A percentile compares a stretch with the other conserved stretches of the same genome.
phyloP scores from a whole-genome alignment of 2,888 invertebrate species.

The Leucophora obtusa region DNA sequence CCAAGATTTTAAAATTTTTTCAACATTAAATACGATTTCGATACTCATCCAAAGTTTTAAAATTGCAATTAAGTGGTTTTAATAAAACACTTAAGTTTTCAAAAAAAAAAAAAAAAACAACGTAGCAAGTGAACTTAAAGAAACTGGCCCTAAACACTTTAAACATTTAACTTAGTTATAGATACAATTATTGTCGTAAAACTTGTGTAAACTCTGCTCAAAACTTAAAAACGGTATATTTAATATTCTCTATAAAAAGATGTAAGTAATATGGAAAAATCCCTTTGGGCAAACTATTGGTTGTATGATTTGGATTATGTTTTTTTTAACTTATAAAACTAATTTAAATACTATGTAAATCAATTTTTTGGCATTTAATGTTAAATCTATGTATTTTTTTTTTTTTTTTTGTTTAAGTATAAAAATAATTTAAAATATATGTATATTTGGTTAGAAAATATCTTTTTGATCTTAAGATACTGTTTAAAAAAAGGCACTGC shows the following conservation, averaged over 20 bases:
- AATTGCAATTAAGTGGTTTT: no score
- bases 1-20: no score
- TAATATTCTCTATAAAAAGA: conserved; percentile 23
- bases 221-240: conserved; percentile 22
- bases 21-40: no score
- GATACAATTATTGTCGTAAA: conserved; percentile 50
- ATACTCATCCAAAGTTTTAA: no score
- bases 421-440: conserved; percentile 33
- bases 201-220: background rate
- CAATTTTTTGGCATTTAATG: conserved; percentile 48
- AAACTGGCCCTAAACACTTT: no score
- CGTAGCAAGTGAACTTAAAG: no score
- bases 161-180: conserved; percentile 51
- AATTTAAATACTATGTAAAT: conserved; percentile 45
- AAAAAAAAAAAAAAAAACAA: no score
- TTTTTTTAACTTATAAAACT: conserved; percentile 26
- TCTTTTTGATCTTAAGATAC: conserved; percentile 30
- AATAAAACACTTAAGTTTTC: no score
- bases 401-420: conserved; percentile 26
- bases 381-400: conserved; percentile 11
- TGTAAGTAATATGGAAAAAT: conserved; percentile 20
- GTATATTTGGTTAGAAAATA: conserved; percentile 43
- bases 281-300: conserved; percentile 30
- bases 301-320: conserved; percentile 7
- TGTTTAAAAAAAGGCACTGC: conserved; percentile 54